A percentile compares a stretch with the other conserved stretches of the same genome.
Conservation (phyloP, 2,888 invertebrate species). For the Morinoia aosen region DNA sequence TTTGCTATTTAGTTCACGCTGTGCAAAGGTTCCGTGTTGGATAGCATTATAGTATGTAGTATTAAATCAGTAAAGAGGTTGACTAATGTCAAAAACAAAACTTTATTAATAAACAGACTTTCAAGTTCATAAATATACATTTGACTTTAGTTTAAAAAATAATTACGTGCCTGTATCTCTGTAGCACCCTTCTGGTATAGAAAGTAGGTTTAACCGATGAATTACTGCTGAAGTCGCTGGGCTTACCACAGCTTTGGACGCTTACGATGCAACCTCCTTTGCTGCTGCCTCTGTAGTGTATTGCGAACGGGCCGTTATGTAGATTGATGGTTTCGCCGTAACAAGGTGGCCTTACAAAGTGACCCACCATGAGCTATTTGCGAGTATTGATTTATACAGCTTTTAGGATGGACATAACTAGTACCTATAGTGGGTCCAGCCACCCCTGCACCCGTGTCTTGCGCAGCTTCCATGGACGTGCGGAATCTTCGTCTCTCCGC, state of each 20-base stretch:
- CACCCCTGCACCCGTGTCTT: constrained; percentile 24
- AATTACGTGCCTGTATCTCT: not conserved
- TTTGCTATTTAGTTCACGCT: not conserved
- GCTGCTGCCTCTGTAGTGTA: not conserved
- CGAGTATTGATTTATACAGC: constrained; percentile 31
- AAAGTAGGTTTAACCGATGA: not conserved
- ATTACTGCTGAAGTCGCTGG: not conserved
- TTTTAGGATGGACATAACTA: constrained; percentile 24
- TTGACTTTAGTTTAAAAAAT: not conserved
- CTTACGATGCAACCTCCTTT: not conserved
- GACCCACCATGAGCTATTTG: constrained; percentile 42
- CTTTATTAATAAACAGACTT: too few relatives aligned
- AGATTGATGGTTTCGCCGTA: constrained; percentile 39
- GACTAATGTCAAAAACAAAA: too few relatives aligned
- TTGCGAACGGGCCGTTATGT: not conserved
- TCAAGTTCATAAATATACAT: not conserved
- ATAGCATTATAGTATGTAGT: not conserved
- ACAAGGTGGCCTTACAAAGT: constrained; percentile 19
- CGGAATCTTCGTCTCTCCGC: not conserved
- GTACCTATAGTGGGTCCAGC: constrained; percentile 2
- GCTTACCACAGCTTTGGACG: too few relatives aligned
- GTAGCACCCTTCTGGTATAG: not conserved
- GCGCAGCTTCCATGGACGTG: constrained; percentile 16
- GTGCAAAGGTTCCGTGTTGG: not conserved
- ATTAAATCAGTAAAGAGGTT: not conserved